A percentile compares a stretch with the other conserved stretches of the same genome.
Conservation (phyloP, 2,797 vertebrate genomes). For the Numenius phaeopus region DNA sequence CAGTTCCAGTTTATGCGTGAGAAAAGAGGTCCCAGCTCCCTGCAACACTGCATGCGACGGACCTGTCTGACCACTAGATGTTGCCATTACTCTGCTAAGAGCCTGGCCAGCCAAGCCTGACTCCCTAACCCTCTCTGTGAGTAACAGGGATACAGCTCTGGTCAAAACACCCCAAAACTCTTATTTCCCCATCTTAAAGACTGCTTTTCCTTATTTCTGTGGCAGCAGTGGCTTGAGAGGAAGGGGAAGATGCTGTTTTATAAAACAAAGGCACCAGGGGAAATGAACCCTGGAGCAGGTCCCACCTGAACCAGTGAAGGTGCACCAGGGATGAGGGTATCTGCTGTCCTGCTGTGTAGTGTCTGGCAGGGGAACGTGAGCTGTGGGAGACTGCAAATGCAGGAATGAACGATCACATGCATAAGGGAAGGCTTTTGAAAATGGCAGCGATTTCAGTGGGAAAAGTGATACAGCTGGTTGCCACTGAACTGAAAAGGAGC, state of each 20-base stretch:
- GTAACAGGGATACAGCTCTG: not conserved
- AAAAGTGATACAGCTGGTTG: not conserved
- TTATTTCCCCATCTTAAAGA: not conserved
- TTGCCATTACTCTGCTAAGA: not conserved
- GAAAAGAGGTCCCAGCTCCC: not conserved
- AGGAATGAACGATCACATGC: not conserved
- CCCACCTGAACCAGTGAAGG: not conserved
- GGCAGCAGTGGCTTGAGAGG: not conserved
- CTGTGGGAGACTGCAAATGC: not conserved
- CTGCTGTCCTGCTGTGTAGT: not conserved
- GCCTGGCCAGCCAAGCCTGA: not conserved
- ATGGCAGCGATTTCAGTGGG: not conserved
- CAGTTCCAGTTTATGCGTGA: not conserved
- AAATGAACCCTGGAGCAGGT: not conserved
- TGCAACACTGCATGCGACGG: not conserved
- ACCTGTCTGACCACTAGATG: slow-evolving; percentile 21
- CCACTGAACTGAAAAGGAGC: not conserved
- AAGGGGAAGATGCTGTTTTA: not conserved
- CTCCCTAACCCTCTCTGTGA: not conserved
- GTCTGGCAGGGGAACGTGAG: not conserved
- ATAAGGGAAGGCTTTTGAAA: not conserved
- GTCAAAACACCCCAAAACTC: not conserved
- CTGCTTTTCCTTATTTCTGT: not conserved
- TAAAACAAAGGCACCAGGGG: not conserved
- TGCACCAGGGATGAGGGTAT: not conserved